Evolutionary conservation across 1,140 invertebrate species (phyloP).

Genomic region (Drosophila saltans): DNA sequence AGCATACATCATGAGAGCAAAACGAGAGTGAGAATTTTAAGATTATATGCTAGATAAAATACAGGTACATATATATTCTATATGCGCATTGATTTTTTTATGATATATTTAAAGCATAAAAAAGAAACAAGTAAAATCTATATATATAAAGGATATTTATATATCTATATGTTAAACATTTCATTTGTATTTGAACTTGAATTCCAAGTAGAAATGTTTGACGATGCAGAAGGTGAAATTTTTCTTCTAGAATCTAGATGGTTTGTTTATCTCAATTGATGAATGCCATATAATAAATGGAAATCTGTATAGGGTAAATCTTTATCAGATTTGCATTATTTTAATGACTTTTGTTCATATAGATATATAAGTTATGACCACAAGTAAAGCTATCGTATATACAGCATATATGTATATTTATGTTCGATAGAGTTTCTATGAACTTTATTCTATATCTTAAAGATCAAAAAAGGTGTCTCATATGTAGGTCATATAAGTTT

Average conservation of each 20-base stretch:
- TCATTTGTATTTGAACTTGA: slow-evolving; percentile 72
- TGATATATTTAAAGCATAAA: slow-evolving; percentile 26
- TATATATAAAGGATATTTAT: slow-evolving; percentile 17
- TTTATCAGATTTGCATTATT: no score
- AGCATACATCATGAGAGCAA: background rate
- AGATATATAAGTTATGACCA: no score
- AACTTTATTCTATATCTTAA: no score
- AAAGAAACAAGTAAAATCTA: slow-evolving; percentile 32
- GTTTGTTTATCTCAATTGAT: background rate
- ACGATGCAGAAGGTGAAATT: slow-evolving; percentile 52
- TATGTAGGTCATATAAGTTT: no score
- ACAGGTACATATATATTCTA: slow-evolving; percentile 28
- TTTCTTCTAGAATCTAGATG: slow-evolving; percentile 23
- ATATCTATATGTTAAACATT: slow-evolving; percentile 28
- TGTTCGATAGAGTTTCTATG: no score
- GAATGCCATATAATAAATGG: no score
- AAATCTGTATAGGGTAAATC: no score
- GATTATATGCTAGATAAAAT: background rate
- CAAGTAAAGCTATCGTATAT: no score
- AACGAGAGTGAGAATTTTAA: no score
- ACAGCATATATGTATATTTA: no score
- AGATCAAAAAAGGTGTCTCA: no score
- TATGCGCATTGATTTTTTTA: slow-evolving; percentile 23
- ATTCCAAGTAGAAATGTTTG: slow-evolving; percentile 57
- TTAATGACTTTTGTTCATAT: no score